Evolutionary conservation across 1,140 invertebrate genomes (phyloP).

Genomic region (Aphaenogaster rudis): DNA sequence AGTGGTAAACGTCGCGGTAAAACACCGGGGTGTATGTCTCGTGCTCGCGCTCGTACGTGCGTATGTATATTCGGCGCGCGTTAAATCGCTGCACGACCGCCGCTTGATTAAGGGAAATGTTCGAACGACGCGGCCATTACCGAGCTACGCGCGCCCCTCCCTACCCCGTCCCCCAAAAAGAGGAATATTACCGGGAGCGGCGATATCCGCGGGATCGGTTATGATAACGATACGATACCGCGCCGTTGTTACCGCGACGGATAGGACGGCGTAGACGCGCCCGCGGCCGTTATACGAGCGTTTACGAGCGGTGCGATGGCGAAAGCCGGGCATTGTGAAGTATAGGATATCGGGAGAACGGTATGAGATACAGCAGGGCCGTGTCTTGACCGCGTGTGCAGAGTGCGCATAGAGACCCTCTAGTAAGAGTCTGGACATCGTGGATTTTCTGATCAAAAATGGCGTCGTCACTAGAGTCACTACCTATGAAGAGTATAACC

Average conservation of each 20-base stretch:
- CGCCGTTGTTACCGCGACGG: neutral
- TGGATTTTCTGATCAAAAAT: too few species aligned
- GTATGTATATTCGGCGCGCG: neutral
- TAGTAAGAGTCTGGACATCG: too few species aligned
- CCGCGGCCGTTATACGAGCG: slow-evolving; percentile 35
- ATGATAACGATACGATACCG: slow-evolving; percentile 54
- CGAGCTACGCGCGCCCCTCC: slow-evolving; percentile 3
- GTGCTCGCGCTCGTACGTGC: neutral
- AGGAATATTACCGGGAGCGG: slow-evolving; percentile 21
- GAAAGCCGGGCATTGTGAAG: neutral
- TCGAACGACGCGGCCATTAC: slow-evolving; percentile 42
- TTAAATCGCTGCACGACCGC: slow-evolving; percentile 42
- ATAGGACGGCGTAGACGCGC: slow-evolving; percentile 30
- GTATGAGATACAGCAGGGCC: neutral
- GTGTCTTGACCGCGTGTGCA: too few species aligned
- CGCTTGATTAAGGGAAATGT: slow-evolving; percentile 56
- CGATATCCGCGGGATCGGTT: slow-evolving; percentile 49
- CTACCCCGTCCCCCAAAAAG: slow-evolving; percentile 26
- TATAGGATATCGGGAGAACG: slow-evolving; percentile 12
- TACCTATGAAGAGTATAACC: too few species aligned
- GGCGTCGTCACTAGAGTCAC: too few species aligned
- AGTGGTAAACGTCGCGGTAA: slow-evolving; percentile 55
- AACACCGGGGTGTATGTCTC: slow-evolving; percentile 11
- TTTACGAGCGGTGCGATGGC: slow-evolving; percentile 41
- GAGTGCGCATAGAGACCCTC: too few species aligned